These are phyloP conservation scores for Poecilobothrus nobilitatus DNA, from an alignment of 2,888 invertebrate genomes.

Conservation along the genomic window DNA sequence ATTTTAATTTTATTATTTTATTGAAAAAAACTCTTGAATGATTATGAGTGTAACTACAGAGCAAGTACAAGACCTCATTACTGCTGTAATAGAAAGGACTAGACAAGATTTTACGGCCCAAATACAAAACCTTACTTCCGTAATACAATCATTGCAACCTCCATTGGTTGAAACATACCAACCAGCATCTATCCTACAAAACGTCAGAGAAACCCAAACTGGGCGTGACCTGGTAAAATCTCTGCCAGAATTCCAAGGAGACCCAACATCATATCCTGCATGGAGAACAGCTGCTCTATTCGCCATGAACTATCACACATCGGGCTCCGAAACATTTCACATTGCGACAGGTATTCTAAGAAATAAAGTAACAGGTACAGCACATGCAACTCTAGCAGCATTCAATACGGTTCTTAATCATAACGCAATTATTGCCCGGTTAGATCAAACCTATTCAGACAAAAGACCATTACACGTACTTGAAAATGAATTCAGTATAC, in stretches of 20 bases:
- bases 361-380: slow-evolving; percentile 17
- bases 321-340: background rate
- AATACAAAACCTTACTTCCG: background rate
- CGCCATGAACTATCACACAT: background rate
- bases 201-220: background rate
- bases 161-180: background rate
- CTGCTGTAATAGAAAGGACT: background rate
- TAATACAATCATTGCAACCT: background rate
- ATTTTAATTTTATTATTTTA: no score
- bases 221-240: background rate
- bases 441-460: slow-evolving; percentile 22
- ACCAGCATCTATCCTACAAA: background rate
- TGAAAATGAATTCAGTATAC: no score
- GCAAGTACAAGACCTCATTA: background rate
- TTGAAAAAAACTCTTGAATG: no score
- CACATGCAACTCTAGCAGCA: slow-evolving; percentile 17
- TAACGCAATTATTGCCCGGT: slow-evolving; percentile 18
- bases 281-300: background rate
- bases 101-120: background rate
- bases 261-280: background rate
- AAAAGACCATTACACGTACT: slow-evolving; percentile 21
- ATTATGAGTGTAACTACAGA: background rate
- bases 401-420: slow-evolving; percentile 19
- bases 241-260: background rate
- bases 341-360: slow-evolving; percentile 13